Evolutionary conservation across 1,140 invertebrate genomes (phyloP).

Genomic region (Drosophila obscura): DNA sequence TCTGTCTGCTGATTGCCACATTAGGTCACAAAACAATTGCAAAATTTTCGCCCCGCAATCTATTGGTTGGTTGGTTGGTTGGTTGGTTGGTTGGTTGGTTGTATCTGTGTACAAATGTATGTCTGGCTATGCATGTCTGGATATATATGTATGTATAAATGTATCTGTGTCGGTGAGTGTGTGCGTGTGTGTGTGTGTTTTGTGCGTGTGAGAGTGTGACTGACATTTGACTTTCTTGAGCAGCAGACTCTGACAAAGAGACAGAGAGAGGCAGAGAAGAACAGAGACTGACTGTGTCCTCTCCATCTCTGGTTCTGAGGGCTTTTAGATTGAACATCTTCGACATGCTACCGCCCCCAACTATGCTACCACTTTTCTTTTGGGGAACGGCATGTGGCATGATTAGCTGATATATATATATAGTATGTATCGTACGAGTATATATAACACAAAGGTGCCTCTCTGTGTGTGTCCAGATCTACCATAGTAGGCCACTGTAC

Average conservation of each 20-base stretch:
- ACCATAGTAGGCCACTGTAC: constrained; percentile 84
- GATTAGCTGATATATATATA: constrained; percentile 16
- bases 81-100: neutral
- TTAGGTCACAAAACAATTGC: constrained; percentile 37
- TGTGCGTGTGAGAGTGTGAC: constrained; percentile 27
- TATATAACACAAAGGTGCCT: constrained; percentile 11
- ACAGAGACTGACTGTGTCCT: neutral
- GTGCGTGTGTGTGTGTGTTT: constrained; percentile 23
- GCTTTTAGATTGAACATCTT: constrained; percentile 35
- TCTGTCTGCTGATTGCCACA: constrained; percentile 59
- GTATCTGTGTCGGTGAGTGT: constrained; percentile 32
- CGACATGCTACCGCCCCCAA: constrained; percentile 45
- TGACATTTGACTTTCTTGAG: constrained; percentile 45
- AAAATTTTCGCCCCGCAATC: no score
- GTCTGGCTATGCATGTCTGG: neutral
- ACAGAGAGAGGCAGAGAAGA: neutral
- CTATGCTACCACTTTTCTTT: neutral
- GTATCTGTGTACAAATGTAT: neutral
- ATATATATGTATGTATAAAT: constrained; percentile 14
- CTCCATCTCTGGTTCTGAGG: constrained; percentile 6
- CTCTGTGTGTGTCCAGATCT: constrained; percentile 77
- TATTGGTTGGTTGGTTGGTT: neutral
- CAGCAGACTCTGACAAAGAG: constrained; percentile 15
- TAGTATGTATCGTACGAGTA: constrained; percentile 7
- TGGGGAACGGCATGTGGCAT: constrained; percentile 20